These are phyloP conservation scores for Calonectris borealis DNA, from an alignment of 2,113 vertebrate genomes.

Conservation along the genomic window DNA sequence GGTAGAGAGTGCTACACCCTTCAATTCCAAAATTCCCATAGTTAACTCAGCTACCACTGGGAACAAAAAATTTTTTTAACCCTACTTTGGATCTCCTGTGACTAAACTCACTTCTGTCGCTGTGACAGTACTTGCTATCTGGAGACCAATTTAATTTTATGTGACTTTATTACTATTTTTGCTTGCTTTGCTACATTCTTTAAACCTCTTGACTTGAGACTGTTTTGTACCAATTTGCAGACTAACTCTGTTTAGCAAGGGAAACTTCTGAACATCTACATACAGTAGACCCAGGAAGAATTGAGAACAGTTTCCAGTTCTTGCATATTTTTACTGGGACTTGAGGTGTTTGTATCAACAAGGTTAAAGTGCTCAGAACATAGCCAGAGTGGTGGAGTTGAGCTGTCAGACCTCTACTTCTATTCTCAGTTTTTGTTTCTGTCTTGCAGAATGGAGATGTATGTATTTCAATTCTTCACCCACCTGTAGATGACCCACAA, in stretches of 20 bases:
- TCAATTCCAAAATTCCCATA: neutral
- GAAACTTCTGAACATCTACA: neutral
- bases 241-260: neutral
- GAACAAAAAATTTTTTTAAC: neutral
- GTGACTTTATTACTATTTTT: neutral
- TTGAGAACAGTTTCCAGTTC: neutral
- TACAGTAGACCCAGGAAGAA: neutral
- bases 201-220: neutral
- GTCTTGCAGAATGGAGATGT: conserved; percentile 93
- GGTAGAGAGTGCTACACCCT: neutral
- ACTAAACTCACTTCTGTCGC: neutral
- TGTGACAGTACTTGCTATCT: neutral
- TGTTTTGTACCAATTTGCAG: neutral
- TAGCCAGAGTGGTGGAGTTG: neutral
- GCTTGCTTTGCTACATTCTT: neutral
- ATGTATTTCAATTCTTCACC: conserved; percentile 97
- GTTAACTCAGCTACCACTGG: neutral
- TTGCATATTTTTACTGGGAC: neutral
- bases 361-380: neutral
- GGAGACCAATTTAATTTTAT: neutral
- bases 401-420: neutral
- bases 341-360: neutral
- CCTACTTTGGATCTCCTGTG: neutral
- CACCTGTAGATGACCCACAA: conserved; percentile 97
- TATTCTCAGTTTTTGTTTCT: conserved; percentile 24